These are phyloP conservation scores for Epinotia bilunana DNA, from an alignment of 2,888 invertebrate species.

Conservation along the genomic window DNA sequence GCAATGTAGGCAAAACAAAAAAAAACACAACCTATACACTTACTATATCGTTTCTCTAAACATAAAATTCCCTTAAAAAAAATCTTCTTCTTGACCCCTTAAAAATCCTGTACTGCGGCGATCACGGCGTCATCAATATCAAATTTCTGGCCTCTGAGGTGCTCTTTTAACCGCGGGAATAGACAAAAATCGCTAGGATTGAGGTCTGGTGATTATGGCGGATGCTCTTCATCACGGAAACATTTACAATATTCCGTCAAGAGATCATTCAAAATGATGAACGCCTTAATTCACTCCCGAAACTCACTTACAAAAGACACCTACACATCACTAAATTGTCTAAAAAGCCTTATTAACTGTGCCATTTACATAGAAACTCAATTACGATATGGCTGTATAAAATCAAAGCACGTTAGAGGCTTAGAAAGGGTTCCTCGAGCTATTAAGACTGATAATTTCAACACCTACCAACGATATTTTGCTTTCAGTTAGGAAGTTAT, in stretches of 20 bases:
- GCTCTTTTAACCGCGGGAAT: too few relatives aligned
- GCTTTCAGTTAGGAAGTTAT: constrained; percentile 21
- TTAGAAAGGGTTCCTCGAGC: constrained; percentile 21
- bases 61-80: too few relatives aligned
- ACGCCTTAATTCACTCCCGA: constrained; percentile 16
- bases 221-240: too few relatives aligned
- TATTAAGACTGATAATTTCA: constrained; percentile 33
- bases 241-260: background rate
- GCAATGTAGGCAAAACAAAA: too few relatives aligned
- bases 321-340: constrained; percentile 31
- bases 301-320: constrained; percentile 18
- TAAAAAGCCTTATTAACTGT: constrained; percentile 42
- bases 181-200: too few relatives aligned
- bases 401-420: constrained; percentile 41
- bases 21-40: too few relatives aligned
- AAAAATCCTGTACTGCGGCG: too few relatives aligned
- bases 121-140: too few relatives aligned
- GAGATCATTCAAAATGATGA: constrained; percentile 18
- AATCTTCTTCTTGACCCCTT: too few relatives aligned
- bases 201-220: too few relatives aligned
- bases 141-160: too few relatives aligned
- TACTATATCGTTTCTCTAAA: too few relatives aligned
- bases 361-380: constrained; percentile 43
- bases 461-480: constrained; percentile 15
- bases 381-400: constrained; percentile 38